phyloP scores from a whole-genome alignment of 2,888 invertebrate species.

The Sesia apiformis region DNA sequence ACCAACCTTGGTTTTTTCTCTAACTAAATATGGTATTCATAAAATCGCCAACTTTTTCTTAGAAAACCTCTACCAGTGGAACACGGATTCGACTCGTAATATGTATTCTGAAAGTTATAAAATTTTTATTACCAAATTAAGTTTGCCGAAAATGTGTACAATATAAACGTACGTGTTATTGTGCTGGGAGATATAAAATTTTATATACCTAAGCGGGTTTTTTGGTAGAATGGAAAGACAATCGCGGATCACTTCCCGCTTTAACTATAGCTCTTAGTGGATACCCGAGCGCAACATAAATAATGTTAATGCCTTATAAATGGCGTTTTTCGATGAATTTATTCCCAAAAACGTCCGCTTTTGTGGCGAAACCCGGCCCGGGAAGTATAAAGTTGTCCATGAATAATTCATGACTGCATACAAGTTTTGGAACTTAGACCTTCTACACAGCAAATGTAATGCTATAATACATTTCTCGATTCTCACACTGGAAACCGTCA shows the following conservation, averaged over 20 bases:
- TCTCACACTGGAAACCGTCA: conserved; percentile 7
- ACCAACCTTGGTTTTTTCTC: conserved; percentile 10
- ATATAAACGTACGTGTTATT: no score
- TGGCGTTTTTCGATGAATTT: conserved; percentile 65
- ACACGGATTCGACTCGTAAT: conserved; percentile 6
- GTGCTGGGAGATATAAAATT: no score
- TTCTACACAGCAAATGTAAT: conserved; percentile 10
- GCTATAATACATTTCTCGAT: conserved; percentile 1
- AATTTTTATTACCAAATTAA: background rate
- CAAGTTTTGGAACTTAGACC: conserved; percentile 37
- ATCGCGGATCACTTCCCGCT: no score
- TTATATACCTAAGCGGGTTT: no score
- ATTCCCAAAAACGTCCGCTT: conserved; percentile 54
- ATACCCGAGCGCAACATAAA: conserved; percentile 32
- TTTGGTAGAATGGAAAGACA: no score
- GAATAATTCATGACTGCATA: conserved; percentile 49
- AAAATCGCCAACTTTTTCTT: conserved; percentile 30
- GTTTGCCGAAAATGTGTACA: background rate
- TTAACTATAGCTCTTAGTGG: background rate
- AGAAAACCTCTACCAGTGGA: conserved; percentile 16
- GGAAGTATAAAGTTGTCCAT: conserved; percentile 66
- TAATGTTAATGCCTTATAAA: conserved; percentile 63
- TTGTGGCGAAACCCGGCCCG: conserved; percentile 41
- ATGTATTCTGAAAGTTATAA: background rate
- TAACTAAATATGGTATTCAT: conserved; percentile 39